phyloP scores from a whole-genome alignment of 2,888 invertebrate genomes.

The Iphiclides podalirius region DNA sequence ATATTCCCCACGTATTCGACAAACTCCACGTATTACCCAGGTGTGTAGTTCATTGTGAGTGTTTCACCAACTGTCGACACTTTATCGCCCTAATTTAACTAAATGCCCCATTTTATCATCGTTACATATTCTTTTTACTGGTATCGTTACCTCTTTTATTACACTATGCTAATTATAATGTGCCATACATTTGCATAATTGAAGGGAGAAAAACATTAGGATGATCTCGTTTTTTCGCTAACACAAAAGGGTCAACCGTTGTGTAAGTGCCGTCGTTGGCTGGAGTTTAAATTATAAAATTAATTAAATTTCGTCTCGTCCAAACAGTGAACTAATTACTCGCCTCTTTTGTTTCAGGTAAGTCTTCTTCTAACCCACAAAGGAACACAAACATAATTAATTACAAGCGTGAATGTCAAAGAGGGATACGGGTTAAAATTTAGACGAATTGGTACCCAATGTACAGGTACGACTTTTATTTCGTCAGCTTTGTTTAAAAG shows the following conservation, averaged over 20 bases:
- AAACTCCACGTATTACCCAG: too few species aligned
- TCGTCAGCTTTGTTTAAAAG: not conserved
- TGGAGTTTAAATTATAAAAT: slow-evolving; percentile 20
- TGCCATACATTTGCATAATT: slow-evolving; percentile 8
- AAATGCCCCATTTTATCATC: not conserved
- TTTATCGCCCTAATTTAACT: not conserved
- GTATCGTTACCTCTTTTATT: not conserved
- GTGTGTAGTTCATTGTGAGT: too few species aligned
- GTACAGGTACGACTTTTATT: not conserved
- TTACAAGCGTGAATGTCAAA: slow-evolving; percentile 21
- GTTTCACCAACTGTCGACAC: too few species aligned
- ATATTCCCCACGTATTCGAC: not conserved
- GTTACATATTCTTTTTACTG: not conserved
- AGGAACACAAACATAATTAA: slow-evolving; percentile 20
- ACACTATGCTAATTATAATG: not conserved
- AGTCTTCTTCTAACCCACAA: slow-evolving; percentile 19
- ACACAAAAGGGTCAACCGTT: slow-evolving; percentile 9
- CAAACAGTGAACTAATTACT: slow-evolving; percentile 23
- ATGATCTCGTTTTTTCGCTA: slow-evolving; percentile 10
- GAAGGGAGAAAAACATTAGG: not conserved
- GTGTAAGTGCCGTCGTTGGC: not conserved
- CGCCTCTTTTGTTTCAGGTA: slow-evolving; percentile 25
- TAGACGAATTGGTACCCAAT: slow-evolving; percentile 12
- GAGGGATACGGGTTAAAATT: slow-evolving; percentile 14
- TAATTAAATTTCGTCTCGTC: slow-evolving; percentile 24